A percentile compares a stretch with the other conserved stretches of the same genome.
Conservation (phyloP, 2,797 vertebrate genomes). For the Bradypodion pumilum region DNA sequence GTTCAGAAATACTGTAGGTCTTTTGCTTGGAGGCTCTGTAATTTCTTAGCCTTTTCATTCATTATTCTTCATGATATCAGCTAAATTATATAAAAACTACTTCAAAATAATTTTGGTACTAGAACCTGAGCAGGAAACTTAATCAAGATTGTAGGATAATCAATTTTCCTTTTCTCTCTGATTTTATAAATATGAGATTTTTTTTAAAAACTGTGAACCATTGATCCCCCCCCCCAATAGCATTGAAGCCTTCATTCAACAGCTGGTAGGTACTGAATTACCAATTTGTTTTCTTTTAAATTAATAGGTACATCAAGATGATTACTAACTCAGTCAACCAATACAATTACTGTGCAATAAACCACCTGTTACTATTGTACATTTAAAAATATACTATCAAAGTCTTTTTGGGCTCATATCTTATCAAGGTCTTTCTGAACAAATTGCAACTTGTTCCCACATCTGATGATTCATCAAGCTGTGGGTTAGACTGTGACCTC, state of each 20-base stretch:
- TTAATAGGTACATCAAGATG: neutral
- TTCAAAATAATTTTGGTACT: conserved; percentile 24
- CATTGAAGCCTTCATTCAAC: conserved; percentile 22
- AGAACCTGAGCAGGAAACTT: conserved; percentile 37
- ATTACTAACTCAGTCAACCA: neutral
- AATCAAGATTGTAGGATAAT: conserved; percentile 7
- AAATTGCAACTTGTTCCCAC: neutral
- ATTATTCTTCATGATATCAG: conserved; percentile 37
- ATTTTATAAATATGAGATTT: conserved; percentile 3
- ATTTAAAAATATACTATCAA: neutral
- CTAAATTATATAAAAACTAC: conserved; percentile 31
- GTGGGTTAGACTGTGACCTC: neutral
- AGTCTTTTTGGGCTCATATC: neutral
- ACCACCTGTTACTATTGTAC: neutral
- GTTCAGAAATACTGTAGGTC: too few species aligned
- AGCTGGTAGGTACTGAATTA: conserved; percentile 7
- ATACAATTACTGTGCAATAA: neutral
- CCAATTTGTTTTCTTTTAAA: neutral
- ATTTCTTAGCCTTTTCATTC: neutral
- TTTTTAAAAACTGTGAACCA: conserved; percentile 9
- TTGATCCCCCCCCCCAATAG: too few species aligned
- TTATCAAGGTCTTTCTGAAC: neutral
- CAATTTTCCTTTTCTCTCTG: conserved; percentile 18
- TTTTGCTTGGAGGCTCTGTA: conserved; percentile 4
- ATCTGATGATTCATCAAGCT: neutral